Conservation (phyloP, 2,888 invertebrate genomes). For the Ariolimax columbianus region DNA sequence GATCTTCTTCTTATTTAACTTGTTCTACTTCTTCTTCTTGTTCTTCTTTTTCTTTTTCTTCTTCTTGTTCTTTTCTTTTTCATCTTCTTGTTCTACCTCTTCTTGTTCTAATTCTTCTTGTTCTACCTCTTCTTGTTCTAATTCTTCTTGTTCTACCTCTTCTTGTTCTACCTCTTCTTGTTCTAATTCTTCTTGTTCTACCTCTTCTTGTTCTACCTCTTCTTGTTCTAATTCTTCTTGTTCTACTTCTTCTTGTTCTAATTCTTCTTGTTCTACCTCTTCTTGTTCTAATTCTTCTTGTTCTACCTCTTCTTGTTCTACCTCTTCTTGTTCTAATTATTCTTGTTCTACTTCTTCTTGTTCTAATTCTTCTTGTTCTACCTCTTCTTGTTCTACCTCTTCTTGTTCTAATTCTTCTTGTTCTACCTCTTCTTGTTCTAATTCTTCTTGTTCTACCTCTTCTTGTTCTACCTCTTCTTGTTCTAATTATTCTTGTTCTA, state of each 20-base stretch:
- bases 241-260: not conserved
- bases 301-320: not conserved
- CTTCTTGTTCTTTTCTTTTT: not conserved
- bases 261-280: not conserved
- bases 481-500: too few relatives aligned
- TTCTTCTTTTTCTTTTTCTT: not conserved
- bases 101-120: not conserved
- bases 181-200: not conserved
- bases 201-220: not conserved
- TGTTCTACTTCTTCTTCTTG: not conserved
- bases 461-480: too few relatives aligned
- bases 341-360: constrained; percentile 6
- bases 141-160: not conserved
- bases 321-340: not conserved
- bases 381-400: not conserved
- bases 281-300: not conserved
- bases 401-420: not conserved
- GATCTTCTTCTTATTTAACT: too few relatives aligned
- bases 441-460: not conserved
- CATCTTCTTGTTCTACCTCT: not conserved
- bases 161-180: not conserved
- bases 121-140: not conserved
- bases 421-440: too few relatives aligned
- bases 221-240: not conserved
- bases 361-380: not conserved